Percentiles rank a stretch among this genome's conserved stretches.
Evolutionary conservation across 1,140 invertebrate species (phyloP).

Genomic region (Parasteatoda tepidariorum): DNA sequence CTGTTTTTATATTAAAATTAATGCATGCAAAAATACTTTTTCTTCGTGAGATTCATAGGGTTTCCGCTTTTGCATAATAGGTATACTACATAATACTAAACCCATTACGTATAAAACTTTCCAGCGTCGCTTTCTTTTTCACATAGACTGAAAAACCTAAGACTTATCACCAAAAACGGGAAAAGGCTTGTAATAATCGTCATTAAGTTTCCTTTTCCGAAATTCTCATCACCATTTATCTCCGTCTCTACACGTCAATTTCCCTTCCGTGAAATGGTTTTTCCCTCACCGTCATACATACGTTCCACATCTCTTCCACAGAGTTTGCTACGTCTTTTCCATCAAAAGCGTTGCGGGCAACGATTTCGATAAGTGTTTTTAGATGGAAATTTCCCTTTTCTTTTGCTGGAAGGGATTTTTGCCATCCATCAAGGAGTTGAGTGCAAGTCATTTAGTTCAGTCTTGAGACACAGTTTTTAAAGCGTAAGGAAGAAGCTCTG

Average conservation of each 20-base stretch:
- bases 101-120: too few relatives aligned
- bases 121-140: too few relatives aligned
- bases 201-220: not conserved
- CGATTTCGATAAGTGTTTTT: constrained; percentile 17
- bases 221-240: constrained; percentile 5
- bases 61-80: too few relatives aligned
- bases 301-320: not conserved
- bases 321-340: not conserved
- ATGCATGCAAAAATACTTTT: too few relatives aligned
- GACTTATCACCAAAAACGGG: not conserved
- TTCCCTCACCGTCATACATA: not conserved
- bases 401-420: not conserved
- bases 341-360: not conserved
- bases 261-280: not conserved
- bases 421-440: not conserved
- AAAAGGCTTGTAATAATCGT: not conserved
- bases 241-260: not conserved
- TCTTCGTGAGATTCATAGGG: too few relatives aligned
- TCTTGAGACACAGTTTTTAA: not conserved
- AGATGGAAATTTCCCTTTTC: constrained; percentile 12
- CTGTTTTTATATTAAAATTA: too few relatives aligned
- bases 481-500: too few relatives aligned
- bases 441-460: not conserved
- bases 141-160: too few relatives aligned
- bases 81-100: too few relatives aligned